These are phyloP conservation scores for Uria lomvia DNA, from an alignment of 2,113 vertebrate species.

Conservation along the genomic window DNA sequence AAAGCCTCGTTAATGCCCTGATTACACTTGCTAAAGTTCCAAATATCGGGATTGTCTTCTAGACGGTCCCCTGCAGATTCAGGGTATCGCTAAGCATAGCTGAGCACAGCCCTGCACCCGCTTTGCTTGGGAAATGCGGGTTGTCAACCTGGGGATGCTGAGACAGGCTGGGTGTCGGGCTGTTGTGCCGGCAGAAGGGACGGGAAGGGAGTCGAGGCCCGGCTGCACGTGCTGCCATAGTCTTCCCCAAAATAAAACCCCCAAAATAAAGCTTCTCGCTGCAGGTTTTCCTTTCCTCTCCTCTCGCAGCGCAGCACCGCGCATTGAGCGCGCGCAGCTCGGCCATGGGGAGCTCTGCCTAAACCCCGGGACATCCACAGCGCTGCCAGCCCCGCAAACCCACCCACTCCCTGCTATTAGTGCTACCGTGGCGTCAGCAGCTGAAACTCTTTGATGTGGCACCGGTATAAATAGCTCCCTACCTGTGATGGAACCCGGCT, in stretches of 20 bases:
- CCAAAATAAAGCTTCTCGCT: not conserved
- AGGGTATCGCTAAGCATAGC: rapidly evolving
- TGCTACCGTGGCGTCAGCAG: not conserved
- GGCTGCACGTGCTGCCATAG: rapidly evolving
- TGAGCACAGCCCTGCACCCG: not conserved
- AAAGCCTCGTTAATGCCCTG: not conserved
- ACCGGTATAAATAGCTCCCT: slow-evolving; percentile 16
- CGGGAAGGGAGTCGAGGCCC: not conserved
- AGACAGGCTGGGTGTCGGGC: not conserved
- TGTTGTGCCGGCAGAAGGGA: not conserved
- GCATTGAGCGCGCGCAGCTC: not conserved
- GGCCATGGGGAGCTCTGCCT: not conserved
- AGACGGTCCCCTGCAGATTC: not conserved
- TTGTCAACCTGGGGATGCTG: not conserved
- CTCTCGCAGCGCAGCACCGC: rapidly evolving
- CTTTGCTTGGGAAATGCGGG: not conserved
- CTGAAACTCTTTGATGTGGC: slow-evolving; percentile 16
- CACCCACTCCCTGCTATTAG: not conserved
- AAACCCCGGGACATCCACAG: not conserved
- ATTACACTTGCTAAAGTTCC: rapidly evolving
- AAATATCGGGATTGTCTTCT: not conserved
- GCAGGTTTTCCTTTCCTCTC: not conserved
- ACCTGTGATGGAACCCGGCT: not conserved
- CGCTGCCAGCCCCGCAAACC: not conserved
- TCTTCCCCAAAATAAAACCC: not conserved